phyloP scores from a whole-genome alignment of 1,140 invertebrate species.

The Drosophila athabasca region DNA sequence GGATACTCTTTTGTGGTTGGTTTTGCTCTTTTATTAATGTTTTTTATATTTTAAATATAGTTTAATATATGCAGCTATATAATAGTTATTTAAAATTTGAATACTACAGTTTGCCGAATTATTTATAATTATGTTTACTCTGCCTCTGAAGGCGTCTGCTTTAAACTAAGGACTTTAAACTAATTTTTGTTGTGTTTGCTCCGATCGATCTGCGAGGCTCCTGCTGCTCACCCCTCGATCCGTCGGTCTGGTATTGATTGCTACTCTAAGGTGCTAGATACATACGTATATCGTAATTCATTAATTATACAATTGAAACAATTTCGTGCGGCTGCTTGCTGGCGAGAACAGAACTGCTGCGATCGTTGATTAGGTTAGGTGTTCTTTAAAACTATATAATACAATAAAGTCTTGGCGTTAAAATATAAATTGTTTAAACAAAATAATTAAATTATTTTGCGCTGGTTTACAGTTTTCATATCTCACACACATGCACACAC shows the following conservation, averaged over 20 bases:
- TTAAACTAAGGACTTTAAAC: constrained; percentile 74
- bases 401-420: constrained; percentile 78
- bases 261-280: constrained; percentile 74
- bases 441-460: constrained; percentile 83
- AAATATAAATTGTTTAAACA: constrained; percentile 72
- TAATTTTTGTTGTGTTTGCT: constrained; percentile 70
- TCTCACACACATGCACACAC: constrained; percentile 35
- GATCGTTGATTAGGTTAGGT: constrained; percentile 42
- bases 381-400: constrained; percentile 72
- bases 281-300: constrained; percentile 58
- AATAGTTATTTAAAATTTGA: constrained; percentile 80
- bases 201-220: constrained; percentile 8
- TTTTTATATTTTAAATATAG: constrained; percentile 80
- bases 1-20: constrained; percentile 15
- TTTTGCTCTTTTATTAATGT: constrained; percentile 61
- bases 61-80: constrained; percentile 78
- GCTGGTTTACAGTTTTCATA: constrained; percentile 63
- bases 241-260: constrained; percentile 45
- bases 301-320: constrained; percentile 67
- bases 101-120: constrained; percentile 70
- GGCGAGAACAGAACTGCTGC: constrained; percentile 44
- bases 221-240: constrained; percentile 2
- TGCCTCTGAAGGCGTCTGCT: constrained; percentile 20
- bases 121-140: constrained; percentile 47
- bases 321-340: constrained; percentile 44